Percentiles rank a stretch among this genome's conserved stretches.
Evolutionary conservation across 1,140 invertebrate species (phyloP).

Genomic region (Rhopalosiphum padi): DNA sequence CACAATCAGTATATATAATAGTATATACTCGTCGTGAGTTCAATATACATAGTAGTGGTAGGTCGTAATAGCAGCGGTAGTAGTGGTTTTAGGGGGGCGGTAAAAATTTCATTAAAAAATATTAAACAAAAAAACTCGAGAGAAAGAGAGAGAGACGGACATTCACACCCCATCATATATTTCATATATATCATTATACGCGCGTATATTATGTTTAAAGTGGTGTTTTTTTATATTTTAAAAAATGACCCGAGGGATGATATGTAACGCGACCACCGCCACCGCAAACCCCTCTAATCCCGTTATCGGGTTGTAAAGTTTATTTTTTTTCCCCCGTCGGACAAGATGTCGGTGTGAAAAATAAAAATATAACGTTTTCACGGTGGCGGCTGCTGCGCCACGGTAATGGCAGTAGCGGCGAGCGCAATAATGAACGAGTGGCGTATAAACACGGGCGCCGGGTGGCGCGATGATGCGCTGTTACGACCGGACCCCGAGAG

Average conservation of each 20-base stretch:
- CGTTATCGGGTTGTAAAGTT: constrained; percentile 25
- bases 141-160: not conserved
- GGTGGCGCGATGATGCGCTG: not conserved
- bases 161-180: constrained; percentile 34
- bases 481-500: constrained; percentile 47
- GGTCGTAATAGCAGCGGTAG: not conserved
- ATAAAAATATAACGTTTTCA: constrained; percentile 8
- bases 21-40: not conserved
- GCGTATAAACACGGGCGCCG: constrained; percentile 24
- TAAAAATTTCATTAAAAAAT: constrained; percentile 57
- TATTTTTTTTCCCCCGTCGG: not conserved
- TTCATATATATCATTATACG: not conserved
- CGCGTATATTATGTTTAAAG: constrained; percentile 9
- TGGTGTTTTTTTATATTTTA: constrained; percentile 26
- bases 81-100: not conserved
- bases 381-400: constrained; percentile 25
- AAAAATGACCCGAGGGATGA: constrained; percentile 48
- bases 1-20: not conserved
- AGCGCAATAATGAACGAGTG: constrained; percentile 41
- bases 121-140: constrained; percentile 32
- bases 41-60: not conserved
- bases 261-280: constrained; percentile 22
- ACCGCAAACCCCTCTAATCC: not conserved
- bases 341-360: constrained; percentile 24
- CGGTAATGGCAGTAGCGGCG: constrained; percentile 10